Evolutionary conservation across 2,113 vertebrate species (phyloP).

Genomic region (Bos javanicus): DNA sequence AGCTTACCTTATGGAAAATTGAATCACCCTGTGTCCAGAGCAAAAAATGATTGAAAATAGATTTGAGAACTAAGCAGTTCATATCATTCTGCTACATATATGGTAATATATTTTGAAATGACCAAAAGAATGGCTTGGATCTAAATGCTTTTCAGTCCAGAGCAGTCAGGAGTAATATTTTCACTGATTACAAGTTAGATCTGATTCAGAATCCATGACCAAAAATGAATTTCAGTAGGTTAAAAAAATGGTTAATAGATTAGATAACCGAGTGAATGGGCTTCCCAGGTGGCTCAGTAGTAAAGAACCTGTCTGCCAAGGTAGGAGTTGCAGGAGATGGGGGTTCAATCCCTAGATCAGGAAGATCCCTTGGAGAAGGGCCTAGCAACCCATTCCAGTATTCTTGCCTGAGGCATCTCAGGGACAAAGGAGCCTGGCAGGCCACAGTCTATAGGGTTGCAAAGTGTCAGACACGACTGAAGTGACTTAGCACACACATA

Average conservation of each 20-base stretch:
- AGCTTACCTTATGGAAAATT: background rate
- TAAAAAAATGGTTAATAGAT: background rate
- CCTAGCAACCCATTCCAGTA: background rate
- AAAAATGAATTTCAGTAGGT: background rate
- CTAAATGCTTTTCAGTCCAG: background rate
- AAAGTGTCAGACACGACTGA: background rate
- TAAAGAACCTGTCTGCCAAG: background rate
- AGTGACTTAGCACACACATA: background rate
- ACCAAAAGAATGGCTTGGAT: background rate
- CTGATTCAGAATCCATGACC: background rate
- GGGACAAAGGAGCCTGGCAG: background rate
- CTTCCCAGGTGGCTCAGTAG: background rate
- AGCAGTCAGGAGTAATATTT: background rate
- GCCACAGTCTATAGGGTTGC: background rate
- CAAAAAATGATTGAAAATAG: background rate
- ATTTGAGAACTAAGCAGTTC: background rate
- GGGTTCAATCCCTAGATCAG: background rate
- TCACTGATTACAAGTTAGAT: background rate
- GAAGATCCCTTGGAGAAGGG: background rate
- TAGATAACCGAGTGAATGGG: background rate
- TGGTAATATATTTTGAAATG: background rate
- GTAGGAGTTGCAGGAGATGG: background rate
- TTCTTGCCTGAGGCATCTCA: background rate
- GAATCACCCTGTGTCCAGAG: background rate
- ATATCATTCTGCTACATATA: background rate